These are phyloP conservation scores for Pristionchus entomophagus DNA, from an alignment of 2,888 invertebrate genomes.

Conservation along the genomic window DNA sequence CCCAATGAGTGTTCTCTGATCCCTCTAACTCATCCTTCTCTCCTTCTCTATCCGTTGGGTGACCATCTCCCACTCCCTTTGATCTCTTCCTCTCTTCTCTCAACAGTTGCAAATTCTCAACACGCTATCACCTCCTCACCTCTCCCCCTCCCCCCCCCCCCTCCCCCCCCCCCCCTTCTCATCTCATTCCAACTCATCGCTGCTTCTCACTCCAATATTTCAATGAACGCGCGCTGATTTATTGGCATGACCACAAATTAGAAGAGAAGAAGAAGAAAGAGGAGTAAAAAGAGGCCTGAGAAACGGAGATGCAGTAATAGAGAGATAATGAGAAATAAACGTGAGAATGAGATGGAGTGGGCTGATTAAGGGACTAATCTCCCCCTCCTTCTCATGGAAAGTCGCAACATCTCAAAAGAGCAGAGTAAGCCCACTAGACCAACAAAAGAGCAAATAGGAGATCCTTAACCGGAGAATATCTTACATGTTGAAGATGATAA, in stretches of 20 bases:
- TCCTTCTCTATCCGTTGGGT: not conserved
- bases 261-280: constrained; percentile 16
- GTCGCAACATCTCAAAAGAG: constrained; percentile 4
- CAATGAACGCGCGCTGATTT: not conserved
- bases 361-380: not conserved
- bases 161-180: not conserved
- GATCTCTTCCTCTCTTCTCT: constrained; percentile 14
- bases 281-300: constrained; percentile 14
- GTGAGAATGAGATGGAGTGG: constrained; percentile 10
- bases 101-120: not conserved
- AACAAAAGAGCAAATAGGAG: not conserved
- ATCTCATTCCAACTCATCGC: not conserved
- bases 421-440: not conserved
- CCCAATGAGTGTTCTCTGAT: constrained; percentile 7
- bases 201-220: constrained; percentile 13
- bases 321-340: constrained; percentile 37
- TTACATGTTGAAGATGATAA: constrained; percentile 92
- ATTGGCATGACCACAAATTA: constrained; percentile 18
- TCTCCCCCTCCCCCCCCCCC: not conserved
- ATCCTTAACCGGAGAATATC: constrained; percentile 70
- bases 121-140: not conserved
- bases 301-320: constrained; percentile 7
- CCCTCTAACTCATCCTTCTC: not conserved
- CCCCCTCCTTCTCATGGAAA: not conserved
- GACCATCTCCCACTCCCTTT: not conserved